Percentiles rank a stretch among this genome's conserved stretches.
Conservation (phyloP, 1,140 invertebrate genomes). For the Acromyrmex charruanus region DNA sequence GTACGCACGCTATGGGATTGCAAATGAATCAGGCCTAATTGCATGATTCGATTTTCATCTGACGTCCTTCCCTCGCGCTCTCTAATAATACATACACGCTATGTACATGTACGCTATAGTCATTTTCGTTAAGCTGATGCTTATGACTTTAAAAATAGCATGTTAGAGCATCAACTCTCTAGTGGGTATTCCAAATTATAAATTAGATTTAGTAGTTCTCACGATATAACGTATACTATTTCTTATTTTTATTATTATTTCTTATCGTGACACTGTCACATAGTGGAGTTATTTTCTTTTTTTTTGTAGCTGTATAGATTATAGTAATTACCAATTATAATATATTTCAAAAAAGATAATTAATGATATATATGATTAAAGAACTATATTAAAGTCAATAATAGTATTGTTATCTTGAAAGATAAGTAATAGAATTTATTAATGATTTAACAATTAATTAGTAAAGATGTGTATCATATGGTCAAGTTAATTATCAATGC, state of each 20-base stretch:
- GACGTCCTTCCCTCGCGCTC: slow-evolving; percentile 51
- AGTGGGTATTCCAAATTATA: slow-evolving; percentile 31
- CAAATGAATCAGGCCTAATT: slow-evolving; percentile 71
- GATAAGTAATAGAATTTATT: neutral
- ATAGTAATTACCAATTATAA: neutral
- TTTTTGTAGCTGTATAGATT: neutral
- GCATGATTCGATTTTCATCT: slow-evolving; percentile 69
- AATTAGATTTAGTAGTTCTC: slow-evolving; percentile 47
- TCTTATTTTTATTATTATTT: too few relatives aligned
- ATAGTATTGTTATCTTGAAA: neutral
- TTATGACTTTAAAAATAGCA: slow-evolving; percentile 48
- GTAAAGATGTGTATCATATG: too few relatives aligned
- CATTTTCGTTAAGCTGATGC: slow-evolving; percentile 37
- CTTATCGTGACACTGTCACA: neutral
- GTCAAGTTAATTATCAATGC: neutral
- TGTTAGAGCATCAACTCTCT: slow-evolving; percentile 43
- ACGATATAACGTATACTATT: too few relatives aligned
- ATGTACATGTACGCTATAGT: neutral
- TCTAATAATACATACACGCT: slow-evolving; percentile 26
- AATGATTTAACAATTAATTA: neutral
- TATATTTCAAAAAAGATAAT: neutral
- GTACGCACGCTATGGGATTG: slow-evolving; percentile 66
- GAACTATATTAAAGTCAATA: neutral
- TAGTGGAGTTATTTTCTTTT: neutral
- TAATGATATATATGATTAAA: neutral